These are phyloP conservation scores for Tyrophagus putrescentiae DNA, from an alignment of 1,140 invertebrate genomes.

Conservation along the genomic window DNA sequence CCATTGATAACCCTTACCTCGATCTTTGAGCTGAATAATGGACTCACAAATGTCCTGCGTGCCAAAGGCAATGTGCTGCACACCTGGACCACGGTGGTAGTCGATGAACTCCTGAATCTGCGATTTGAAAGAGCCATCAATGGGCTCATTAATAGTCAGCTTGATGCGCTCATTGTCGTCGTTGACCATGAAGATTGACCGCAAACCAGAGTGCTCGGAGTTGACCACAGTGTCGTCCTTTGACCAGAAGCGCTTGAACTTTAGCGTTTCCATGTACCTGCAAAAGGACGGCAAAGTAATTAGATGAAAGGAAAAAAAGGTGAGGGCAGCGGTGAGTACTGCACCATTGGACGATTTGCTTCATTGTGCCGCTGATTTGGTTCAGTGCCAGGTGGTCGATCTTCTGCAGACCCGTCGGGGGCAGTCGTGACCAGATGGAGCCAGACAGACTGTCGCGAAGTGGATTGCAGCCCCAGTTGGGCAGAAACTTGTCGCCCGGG, in stretches of 20 bases:
- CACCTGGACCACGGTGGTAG: constrained; percentile 93
- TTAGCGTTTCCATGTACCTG: constrained; percentile 66
- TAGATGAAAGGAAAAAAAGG: neutral
- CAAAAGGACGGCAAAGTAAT: neutral
- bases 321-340: neutral
- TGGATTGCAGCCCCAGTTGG: constrained; percentile 51
- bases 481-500: constrained; percentile 63
- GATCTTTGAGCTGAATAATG: neutral
- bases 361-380: constrained; percentile 81
- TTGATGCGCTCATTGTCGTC: constrained; percentile 88
- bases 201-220: constrained; percentile 83
- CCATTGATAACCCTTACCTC: neutral
- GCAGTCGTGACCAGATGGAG: constrained; percentile 8
- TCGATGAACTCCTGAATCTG: constrained; percentile 98
- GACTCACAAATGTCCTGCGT: constrained; percentile 69
- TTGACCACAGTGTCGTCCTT: constrained; percentile 91
- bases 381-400: constrained; percentile 96
- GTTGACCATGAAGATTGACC: constrained; percentile 92
- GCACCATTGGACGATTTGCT: constrained; percentile 62
- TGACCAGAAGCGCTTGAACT: constrained; percentile 98
- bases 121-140: constrained; percentile 77
- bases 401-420: constrained; percentile 51
- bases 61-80: constrained; percentile 94
- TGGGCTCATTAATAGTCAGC: constrained; percentile 96
- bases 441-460: constrained; percentile 20